Base-by-base conservation (phyloP, 1,140 invertebrate species). In the Stratiolaelaps scimitus region DNA sequence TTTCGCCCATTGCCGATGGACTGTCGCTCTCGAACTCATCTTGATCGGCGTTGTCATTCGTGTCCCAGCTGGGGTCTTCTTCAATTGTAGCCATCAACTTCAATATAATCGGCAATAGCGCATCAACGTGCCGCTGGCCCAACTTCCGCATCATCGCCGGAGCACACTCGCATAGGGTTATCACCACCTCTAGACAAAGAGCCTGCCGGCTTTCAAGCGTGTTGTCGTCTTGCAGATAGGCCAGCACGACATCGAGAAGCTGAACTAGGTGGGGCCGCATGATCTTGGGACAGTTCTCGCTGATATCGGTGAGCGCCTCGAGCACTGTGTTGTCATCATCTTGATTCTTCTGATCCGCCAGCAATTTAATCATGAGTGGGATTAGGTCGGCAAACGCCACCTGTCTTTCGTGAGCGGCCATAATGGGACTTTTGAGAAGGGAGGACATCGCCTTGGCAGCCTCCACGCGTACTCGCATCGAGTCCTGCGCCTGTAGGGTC, bases 11-110 rank as follows among this genome's bases (percentile, higher is more conserved):
- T 2, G 93, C 88, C 72, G 88, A 85, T 76, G 94, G 95, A 70
- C 88, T 89, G 69, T 70, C 77, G 76, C 68, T 69, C 17, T 73
- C 70, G 64, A 90, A 88, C 71, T 87, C 88, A 73, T 92, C 88
- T 69, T 93, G 89, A 68, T 90, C 86, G 47, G 83, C 70, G 64
- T 75, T 75, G 74, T 89, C 87, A 47, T 80, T 80, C 43, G 82
- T 75, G 7, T 85, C 80, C 89, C 92, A 94, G 43, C 89, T 84
- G 30, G 84, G 81, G 69, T 94, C 89, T 23, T 98, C 92, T 30
- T 97, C 93, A 45, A 98, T 76, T 72, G 98, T 92, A 13, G 92
- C 90, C 94, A 98, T 98, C 85, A 98, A 88, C 73, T 86, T 83
- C 47, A 98, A 77, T 65, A 95, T 82, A 65, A 90, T 79, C 0